Evolutionary conservation across 1,140 invertebrate species (phyloP), one percentile per base, ranked within the genome.

Genomic region (Aphelenchoides avenae): DNA sequence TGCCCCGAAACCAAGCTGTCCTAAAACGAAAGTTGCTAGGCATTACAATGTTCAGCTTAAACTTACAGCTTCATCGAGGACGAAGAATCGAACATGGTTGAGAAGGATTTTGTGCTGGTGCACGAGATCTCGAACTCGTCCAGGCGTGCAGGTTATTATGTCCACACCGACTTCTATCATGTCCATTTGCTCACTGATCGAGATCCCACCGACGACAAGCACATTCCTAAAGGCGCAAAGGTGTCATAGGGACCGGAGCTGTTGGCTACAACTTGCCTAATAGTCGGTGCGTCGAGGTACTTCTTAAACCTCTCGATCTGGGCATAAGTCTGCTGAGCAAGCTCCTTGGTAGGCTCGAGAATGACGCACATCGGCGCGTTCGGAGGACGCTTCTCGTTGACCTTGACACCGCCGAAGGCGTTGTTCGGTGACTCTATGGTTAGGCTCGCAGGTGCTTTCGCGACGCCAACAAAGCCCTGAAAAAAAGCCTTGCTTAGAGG

Each of bases 61-160:
- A 76, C 78, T 78, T 75, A 81, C 81, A 37, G 91, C 92, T 82
- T 99, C 95, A 77, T 99, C 95, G 37, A 99, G 80, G 2, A 99
- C 88, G 78, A 98, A 96, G 79, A 98, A 98, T 47, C 91, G 84
- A 37, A 79, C 77, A 49, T 91, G 87, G 11, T 87, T 85, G 0
- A 97, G 81, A 0, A 84, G 84, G 33, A 97, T 79, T 68, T 88
- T 86, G 20, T 87, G 84, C 71, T 79, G 81, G 73, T 87, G 86
- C 68, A 98, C 91, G 7, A 99, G 80, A 78, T 97, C 93, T 77
- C 95, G 89, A 20, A 98, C 76, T 56, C 95, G 82, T 0, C 94
- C 93, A 1, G 93, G 92, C 1, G 95, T 99, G 1, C 86, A 91
- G 7, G 95, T 90, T 24, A 98, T 86, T 73, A 98, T 92, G 78